Evolutionary conservation across 2,797 vertebrate genomes (phyloP), one percentile per base, ranked within the genome.

Genomic region (Leptatherina wallacei): DNA sequence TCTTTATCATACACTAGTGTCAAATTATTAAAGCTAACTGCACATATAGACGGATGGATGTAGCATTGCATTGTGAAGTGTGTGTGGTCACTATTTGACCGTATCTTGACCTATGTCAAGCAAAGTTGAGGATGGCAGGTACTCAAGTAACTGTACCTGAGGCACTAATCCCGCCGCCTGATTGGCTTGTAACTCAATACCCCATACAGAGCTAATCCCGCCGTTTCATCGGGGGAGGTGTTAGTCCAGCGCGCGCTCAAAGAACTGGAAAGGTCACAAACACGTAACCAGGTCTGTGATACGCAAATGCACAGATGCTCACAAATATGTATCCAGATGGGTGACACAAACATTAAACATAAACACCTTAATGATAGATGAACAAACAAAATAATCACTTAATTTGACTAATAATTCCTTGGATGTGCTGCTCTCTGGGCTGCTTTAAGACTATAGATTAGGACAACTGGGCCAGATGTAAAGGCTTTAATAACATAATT

Each of bases 141-240:
- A 77, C 76, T 88, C 78, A 82, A 85, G 85, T 88, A 88, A 92
- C 85, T 80, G 80, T 85, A 92, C 92, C 91, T 88, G 85, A 61
- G 75, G 75, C 62, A 69, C 86, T 93, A 93, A 94, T 92, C 92
- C 91, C 69, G 69, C 32, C 52, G 56, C 69, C 78, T 88, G 88
- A 93, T 91, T 92, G 85, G 84, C 73, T 61, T 82, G 93, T 71
- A 93, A 94, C 83, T 38, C 54, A 81, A 93, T 12, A 84, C 77
- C 57, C 70, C 51, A 0, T 29, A 22, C 60, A 49, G 59, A 78
- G 69, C 75, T 88, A 92, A 91, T 93, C 89, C 85, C 22, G 80
- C 63, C 52, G 62, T 83, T 82, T 85, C 75, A 85, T 69, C 84
- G 73, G 78, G 52, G 6, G 36, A 60, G 62, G 59, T 49, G 30